Evolutionary conservation across 2,113 vertebrate genomes (phyloP).

Genomic region (Cygnus atratus): DNA sequence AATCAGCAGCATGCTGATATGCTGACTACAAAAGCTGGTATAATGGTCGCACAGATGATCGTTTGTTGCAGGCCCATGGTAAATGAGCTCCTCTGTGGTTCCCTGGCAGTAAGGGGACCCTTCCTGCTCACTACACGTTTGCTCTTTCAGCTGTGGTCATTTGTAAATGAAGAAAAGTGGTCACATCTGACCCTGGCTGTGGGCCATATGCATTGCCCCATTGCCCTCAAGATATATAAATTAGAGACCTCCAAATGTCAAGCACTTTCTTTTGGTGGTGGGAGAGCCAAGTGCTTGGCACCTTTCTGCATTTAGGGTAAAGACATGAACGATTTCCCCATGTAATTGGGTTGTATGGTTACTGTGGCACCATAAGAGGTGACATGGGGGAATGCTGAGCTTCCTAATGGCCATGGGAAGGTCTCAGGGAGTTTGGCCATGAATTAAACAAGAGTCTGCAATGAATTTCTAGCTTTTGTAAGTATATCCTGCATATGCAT

Average conservation of each 20-base stretch:
- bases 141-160: not conserved
- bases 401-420: not conserved
- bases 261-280: not conserved
- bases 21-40: not conserved
- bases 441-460: not conserved
- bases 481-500: not conserved
- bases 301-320: not conserved
- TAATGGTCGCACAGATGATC: not conserved
- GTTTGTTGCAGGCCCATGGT: not conserved
- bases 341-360: not conserved
- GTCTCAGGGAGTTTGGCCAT: not conserved
- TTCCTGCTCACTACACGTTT: not conserved
- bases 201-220: not conserved
- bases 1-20: not conserved
- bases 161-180: not conserved
- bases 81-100: slow-evolving; percentile 15
- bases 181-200: not conserved
- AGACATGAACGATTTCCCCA: not conserved
- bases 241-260: not conserved
- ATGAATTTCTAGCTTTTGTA: not conserved
- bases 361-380: not conserved
- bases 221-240: not conserved
- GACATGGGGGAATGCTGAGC: not conserved
- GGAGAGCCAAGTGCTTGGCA: not conserved
- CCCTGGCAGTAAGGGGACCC: not conserved